Percentiles rank a stretch among this genome's conserved stretches.
Conservation (phyloP, 2,888 invertebrate genomes). For the Lepidonotus clava region DNA sequence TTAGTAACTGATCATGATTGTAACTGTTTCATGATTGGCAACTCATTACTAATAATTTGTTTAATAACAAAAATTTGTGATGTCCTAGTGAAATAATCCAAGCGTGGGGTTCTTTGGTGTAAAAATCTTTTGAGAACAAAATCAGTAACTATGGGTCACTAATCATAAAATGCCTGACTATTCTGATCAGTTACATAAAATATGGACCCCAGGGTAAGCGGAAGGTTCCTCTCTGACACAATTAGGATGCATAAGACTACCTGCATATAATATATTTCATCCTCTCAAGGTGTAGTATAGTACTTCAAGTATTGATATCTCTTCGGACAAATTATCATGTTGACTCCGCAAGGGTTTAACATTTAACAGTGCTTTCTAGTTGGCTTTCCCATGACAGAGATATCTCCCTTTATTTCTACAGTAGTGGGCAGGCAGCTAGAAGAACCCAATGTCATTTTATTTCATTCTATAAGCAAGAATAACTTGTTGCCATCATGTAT, state of each 20-base stretch:
- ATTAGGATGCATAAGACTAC: background rate
- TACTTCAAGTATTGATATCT: slow-evolving; percentile 8
- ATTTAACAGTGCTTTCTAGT: background rate
- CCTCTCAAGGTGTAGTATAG: background rate
- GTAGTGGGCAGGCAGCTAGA: background rate
- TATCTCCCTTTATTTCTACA: background rate
- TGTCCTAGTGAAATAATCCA: no score
- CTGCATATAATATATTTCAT: background rate
- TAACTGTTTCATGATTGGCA: no score
- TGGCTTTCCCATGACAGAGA: background rate
- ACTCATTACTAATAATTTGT: no score
- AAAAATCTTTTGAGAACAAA: no score
- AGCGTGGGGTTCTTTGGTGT: no score
- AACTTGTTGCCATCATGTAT: slow-evolving; percentile 26
- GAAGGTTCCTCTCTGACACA: no score
- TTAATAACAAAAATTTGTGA: no score
- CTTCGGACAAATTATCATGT: background rate
- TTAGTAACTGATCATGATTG: no score
- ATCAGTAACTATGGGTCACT: no score
- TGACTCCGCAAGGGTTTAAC: background rate
- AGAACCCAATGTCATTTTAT: background rate
- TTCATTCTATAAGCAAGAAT: slow-evolving; percentile 21
- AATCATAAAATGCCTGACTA: no score
- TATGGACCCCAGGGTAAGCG: background rate
- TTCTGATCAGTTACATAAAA: background rate